These are phyloP conservation scores for Bombus superbus DNA, from an alignment of 1,140 invertebrate genomes.

Conservation along the genomic window DNA sequence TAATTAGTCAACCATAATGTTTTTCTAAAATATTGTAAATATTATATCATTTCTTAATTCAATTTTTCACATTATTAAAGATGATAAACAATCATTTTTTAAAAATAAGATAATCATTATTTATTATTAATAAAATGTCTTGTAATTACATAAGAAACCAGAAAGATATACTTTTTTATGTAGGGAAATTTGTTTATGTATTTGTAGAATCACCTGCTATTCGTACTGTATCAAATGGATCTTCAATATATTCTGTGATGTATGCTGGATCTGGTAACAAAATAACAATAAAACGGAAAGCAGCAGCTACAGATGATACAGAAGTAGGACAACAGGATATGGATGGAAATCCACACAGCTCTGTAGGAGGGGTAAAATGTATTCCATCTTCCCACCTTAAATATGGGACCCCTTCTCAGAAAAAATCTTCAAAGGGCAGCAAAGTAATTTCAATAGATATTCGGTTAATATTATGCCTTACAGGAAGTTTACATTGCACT, in stretches of 20 bases:
- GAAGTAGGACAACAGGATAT: slow-evolving; percentile 72
- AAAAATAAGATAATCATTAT: not conserved
- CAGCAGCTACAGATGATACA: slow-evolving; percentile 80
- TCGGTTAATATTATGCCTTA: slow-evolving; percentile 63
- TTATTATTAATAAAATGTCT: not conserved
- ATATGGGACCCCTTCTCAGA: slow-evolving; percentile 76
- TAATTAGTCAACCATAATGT: not conserved
- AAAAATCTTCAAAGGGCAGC: slow-evolving; percentile 80
- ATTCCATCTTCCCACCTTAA: slow-evolving; percentile 80
- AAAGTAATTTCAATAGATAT: slow-evolving; percentile 78
- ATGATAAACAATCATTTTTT: not conserved
- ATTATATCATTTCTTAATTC: not conserved
- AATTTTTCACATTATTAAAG: not conserved
- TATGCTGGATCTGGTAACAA: slow-evolving; percentile 91
- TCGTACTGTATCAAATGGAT: slow-evolving; percentile 86
- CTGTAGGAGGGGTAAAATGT: slow-evolving; percentile 79
- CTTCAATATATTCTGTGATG: slow-evolving; percentile 90
- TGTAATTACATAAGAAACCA: not conserved
- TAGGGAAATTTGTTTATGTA: slow-evolving; percentile 20
- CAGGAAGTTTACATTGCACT: slow-evolving; percentile 49
- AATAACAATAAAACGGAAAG: slow-evolving; percentile 92
- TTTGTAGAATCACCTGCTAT: slow-evolving; percentile 80
- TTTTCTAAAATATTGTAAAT: not conserved
- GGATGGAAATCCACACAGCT: slow-evolving; percentile 72
- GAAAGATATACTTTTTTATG: not conserved